Evolutionary conservation across 1,140 invertebrate genomes (phyloP).

Genomic region (Aplysia californica): DNA sequence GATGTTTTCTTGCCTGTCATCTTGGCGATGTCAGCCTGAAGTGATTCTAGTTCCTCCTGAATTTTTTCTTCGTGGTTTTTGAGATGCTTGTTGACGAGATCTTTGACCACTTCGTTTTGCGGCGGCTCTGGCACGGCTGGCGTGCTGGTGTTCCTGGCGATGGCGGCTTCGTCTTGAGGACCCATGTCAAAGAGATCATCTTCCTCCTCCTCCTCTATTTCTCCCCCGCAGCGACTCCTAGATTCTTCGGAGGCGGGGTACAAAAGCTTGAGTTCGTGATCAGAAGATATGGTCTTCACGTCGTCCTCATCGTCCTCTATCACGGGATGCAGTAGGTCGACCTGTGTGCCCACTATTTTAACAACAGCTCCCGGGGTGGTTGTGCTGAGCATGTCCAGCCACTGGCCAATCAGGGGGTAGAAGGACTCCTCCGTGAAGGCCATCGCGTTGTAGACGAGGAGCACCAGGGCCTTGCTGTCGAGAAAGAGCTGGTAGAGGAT

Average conservation of each 20-base stretch:
- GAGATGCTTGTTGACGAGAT: conserved; percentile 42
- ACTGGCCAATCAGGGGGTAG: conserved; percentile 55
- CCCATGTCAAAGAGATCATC: neutral
- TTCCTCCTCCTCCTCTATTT: neutral
- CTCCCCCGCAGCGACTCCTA: neutral
- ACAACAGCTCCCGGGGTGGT: conserved; percentile 58
- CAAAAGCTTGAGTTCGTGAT: neutral
- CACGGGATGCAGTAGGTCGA: conserved; percentile 39
- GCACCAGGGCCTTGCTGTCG: conserved; percentile 57
- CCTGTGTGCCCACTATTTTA: conserved; percentile 62
- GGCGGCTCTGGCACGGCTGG: conserved; percentile 9
- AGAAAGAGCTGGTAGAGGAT: conserved; percentile 58
- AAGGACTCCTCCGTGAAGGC: conserved; percentile 49
- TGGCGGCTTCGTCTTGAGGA: neutral
- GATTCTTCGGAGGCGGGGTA: neutral
- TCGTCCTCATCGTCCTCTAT: conserved; percentile 36
- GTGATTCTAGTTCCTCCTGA: conserved; percentile 34
- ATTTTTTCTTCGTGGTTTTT: conserved; percentile 38
- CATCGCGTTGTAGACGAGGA: conserved; percentile 61
- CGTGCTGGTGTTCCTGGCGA: conserved; percentile 22
- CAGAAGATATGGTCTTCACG: neutral
- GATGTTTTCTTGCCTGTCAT: conserved; percentile 4
- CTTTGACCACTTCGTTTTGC: conserved; percentile 34
- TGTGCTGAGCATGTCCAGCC: conserved; percentile 58
- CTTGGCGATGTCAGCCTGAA: conserved; percentile 43